Evolutionary conservation across 2,797 vertebrate species (phyloP).

Genomic region (Tarsius wallacei): DNA sequence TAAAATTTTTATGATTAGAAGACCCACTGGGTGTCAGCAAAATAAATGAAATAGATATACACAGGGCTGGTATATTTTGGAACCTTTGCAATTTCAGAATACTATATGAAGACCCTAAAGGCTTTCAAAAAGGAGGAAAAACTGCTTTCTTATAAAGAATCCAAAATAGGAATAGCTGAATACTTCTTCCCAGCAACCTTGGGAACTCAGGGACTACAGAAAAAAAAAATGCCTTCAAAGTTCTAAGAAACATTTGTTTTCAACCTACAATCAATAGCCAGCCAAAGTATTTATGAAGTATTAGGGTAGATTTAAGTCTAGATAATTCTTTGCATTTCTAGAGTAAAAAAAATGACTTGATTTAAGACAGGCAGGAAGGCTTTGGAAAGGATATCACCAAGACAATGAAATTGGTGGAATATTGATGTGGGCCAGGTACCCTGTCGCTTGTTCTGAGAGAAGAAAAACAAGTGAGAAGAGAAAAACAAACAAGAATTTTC

Average conservation of each 20-base stretch:
- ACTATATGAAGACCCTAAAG: background rate
- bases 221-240: background rate
- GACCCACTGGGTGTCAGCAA: background rate
- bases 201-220: background rate
- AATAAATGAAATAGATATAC: background rate
- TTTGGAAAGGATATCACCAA: background rate
- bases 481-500: background rate
- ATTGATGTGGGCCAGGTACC: background rate
- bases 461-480: background rate
- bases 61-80: background rate
- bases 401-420: background rate
- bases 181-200: background rate
- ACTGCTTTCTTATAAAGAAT: background rate
- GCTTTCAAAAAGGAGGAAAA: background rate
- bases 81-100: slow-evolving; percentile 20
- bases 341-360: background rate
- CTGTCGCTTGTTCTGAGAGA: background rate
- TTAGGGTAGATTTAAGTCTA: background rate
- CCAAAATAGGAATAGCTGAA: background rate
- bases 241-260: slow-evolving; percentile 11
- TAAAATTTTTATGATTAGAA: background rate
- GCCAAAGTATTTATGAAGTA: background rate
- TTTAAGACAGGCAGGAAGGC: background rate
- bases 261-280: background rate
- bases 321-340: background rate